Percentiles rank a stretch among this genome's conserved stretches.
Evolutionary conservation across 2,113 vertebrate genomes (phyloP).

Genomic region (Corythornis vintsioides): DNA sequence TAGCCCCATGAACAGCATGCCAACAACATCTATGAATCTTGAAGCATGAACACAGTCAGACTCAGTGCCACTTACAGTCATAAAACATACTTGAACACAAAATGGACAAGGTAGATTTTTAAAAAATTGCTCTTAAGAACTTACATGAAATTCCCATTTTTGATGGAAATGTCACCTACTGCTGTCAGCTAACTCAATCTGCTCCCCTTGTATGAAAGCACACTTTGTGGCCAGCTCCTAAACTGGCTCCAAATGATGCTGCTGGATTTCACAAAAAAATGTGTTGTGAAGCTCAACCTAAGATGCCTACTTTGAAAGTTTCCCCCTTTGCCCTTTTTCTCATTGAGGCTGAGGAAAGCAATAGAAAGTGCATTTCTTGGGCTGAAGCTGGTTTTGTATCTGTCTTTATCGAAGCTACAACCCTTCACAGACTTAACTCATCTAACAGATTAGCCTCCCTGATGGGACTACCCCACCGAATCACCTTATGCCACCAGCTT

Average conservation of each 20-base stretch:
- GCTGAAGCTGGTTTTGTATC: neutral
- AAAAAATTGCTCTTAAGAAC: neutral
- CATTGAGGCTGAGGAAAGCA: neutral
- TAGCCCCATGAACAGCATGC: neutral
- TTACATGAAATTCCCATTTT: neutral
- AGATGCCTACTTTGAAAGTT: conserved; percentile 29
- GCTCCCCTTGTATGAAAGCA: neutral
- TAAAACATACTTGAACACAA: neutral
- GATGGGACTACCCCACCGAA: neutral
- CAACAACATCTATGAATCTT: neutral
- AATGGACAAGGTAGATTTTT: neutral
- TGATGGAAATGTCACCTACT: neutral
- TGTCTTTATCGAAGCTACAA: neutral
- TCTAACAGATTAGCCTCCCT: conserved; percentile 1
- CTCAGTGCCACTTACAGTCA: neutral
- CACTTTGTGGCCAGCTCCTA: neutral
- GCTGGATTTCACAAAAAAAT: conserved; percentile 21
- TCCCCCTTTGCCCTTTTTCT: neutral
- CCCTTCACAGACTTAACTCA: neutral
- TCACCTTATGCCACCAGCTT: neutral
- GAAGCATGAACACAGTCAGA: neutral
- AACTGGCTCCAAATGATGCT: neutral
- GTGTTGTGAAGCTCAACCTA: neutral
- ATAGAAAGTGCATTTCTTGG: neutral
- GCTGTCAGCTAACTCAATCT: conserved; percentile 2